Base-by-base conservation (phyloP, 2,113 vertebrate genomes). In the Sprattus sprattus region DNA sequence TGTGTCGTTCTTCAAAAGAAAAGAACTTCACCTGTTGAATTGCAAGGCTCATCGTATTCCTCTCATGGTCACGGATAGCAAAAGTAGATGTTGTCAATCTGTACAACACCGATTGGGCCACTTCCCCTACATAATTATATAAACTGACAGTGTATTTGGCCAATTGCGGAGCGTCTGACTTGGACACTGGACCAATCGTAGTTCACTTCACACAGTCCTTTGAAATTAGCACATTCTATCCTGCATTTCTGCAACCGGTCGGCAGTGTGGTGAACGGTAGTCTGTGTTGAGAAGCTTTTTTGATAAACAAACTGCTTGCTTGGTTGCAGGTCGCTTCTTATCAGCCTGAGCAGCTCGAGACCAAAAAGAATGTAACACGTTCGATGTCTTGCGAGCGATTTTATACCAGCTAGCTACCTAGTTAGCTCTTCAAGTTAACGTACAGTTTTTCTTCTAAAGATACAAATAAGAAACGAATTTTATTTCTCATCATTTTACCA, bases 181-280 rank as follows among this genome's bases (percentile, higher is more conserved):
- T 1, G 1, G 11, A 0, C 32, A 32, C 13, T 78, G 28, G 13
- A 67, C 71, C 71, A 78, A 78, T 39, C 28, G 28, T 16, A 39
- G 28, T 32, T 39, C 71, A 39, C 10, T 39, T 28, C 28, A 78
- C 71, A 78, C 32, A 78, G 71, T 9, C 67, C 67, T 39, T 75
- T 39, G 81, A 54, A 75, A 75, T 28, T 45, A 85, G 88, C 91
- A 92, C 89, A 90, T 87, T 88, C 87, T 54, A 82, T 88, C 87
- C 89, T 83, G 84, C 83, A 87, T 82, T 84, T 90, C 91, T 87
- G 90, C 92, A 90, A 91, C 89, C 91, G 90, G 89, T 92, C 71
- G 28, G 15, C 71, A 78, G 71, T 78, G 71, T 91, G 90, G 39
- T 39, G 39, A 39, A 39, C 39, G 89, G 92, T 86, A 89, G 94